These are phyloP conservation scores for Pasiphila rectangulata DNA, from an alignment of 2,888 invertebrate genomes.

Conservation along the genomic window DNA sequence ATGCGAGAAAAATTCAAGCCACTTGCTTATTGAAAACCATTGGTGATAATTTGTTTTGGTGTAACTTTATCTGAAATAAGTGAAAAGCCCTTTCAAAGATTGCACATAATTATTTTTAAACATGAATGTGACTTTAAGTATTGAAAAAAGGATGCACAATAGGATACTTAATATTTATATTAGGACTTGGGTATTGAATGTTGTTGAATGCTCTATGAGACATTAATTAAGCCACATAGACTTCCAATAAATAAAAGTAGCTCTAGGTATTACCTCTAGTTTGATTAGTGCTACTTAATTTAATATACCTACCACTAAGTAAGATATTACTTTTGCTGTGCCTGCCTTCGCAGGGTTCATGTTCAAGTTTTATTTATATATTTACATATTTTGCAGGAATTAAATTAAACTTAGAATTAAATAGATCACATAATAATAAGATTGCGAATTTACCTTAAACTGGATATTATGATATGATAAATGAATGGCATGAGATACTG, in stretches of 20 bases:
- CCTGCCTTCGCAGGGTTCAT: no score
- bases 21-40: conserved; percentile 36
- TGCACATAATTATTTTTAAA: neutral
- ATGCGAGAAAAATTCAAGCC: conserved; percentile 6
- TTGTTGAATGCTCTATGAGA: no score
- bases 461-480: conserved; percentile 55
- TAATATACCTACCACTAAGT: no score
- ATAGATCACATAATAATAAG: neutral
- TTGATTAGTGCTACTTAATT: no score
- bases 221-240: no score
- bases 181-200: no score
- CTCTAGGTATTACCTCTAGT: no score
- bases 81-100: conserved; percentile 3
- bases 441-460: conserved; percentile 56
- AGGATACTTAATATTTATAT: no score
- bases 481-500: conserved; percentile 43
- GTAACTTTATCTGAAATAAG: conserved; percentile 30
- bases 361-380: no score
- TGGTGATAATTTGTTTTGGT: conserved; percentile 6
- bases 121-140: neutral
- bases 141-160: no score
- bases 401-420: neutral
- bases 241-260: no score
- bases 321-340: no score
- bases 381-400: neutral